These are phyloP conservation scores for Gastracanthus pulcherrimus DNA, from an alignment of 2,888 invertebrate genomes.

Conservation along the genomic window DNA sequence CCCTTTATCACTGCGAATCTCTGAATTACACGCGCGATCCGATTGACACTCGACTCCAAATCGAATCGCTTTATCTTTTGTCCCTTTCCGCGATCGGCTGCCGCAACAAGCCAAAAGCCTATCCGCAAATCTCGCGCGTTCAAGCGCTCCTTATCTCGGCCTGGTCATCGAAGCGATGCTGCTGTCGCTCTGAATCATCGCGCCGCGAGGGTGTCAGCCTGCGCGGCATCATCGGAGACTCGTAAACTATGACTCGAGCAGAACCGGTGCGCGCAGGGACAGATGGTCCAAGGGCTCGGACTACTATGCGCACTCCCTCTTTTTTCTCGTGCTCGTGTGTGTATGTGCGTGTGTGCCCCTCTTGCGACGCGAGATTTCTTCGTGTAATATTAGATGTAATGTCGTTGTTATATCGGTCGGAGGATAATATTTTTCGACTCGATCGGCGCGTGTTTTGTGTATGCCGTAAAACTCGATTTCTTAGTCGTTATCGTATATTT, in stretches of 20 bases:
- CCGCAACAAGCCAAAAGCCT: neutral
- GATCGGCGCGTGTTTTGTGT: neutral
- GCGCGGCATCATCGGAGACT: conserved; percentile 51
- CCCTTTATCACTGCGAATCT: conserved; percentile 27
- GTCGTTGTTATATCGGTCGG: neutral
- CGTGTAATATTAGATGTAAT: conserved; percentile 4
- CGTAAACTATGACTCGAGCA: conserved; percentile 32
- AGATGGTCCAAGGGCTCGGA: conserved; percentile 49
- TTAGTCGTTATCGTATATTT: neutral
- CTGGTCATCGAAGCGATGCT: conserved; percentile 45
- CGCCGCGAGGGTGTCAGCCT: conserved; percentile 51
- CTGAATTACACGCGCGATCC: neutral
- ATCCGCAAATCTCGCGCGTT: neutral
- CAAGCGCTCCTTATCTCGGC: conserved; percentile 36
- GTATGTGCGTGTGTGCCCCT: too few species aligned
- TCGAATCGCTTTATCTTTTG: conserved; percentile 42
- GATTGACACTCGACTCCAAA: conserved; percentile 9
- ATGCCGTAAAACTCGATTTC: conserved; percentile 18
- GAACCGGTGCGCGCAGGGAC: neutral
- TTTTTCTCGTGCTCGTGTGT: neutral
- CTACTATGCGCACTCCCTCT: neutral
- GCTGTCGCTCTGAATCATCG: conserved; percentile 30
- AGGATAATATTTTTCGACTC: neutral
- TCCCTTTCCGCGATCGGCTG: neutral
- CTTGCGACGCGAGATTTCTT: too few species aligned